Conservation (phyloP, 2,888 invertebrate genomes). For the Sialis lutaria region DNA sequence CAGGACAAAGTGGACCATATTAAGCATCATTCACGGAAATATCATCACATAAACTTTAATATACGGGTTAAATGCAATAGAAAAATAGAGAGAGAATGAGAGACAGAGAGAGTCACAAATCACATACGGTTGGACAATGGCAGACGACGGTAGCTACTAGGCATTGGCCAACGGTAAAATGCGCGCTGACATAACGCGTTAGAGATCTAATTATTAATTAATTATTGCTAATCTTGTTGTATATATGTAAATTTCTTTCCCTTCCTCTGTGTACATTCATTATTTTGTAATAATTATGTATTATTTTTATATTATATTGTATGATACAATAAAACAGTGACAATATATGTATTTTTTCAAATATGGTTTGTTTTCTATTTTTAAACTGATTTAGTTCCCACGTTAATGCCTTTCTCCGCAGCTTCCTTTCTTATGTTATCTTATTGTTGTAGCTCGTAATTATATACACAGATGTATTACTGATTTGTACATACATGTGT, state of each 20-base stretch:
- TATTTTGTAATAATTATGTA: constrained; percentile 1
- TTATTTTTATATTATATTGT: constrained; percentile 6
- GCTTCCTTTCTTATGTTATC: too few species aligned
- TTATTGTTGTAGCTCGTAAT: too few species aligned
- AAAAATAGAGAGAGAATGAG: not conserved
- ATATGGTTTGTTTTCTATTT: not conserved
- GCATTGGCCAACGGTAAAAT: not conserved
- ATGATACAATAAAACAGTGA: constrained; percentile 5
- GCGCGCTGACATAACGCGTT: not conserved
- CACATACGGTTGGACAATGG: not conserved
- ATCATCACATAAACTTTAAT: not conserved
- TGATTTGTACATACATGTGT: too few species aligned
- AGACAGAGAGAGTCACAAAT: not conserved
- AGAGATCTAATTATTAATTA: not conserved
- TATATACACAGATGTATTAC: too few species aligned
- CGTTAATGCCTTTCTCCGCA: too few species aligned
- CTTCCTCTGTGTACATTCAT: not conserved
- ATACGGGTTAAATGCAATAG: not conserved
- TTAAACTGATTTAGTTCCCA: too few species aligned
- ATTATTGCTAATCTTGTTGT: not conserved
- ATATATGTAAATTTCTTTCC: not conserved
- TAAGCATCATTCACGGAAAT: constrained; percentile 14
- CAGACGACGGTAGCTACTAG: not conserved
- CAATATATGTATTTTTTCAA: constrained; percentile 7
- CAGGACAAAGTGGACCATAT: constrained; percentile 26